Evolutionary conservation across 2,888 invertebrate genomes (phyloP).

Genomic region (Nemurella pictetii): DNA sequence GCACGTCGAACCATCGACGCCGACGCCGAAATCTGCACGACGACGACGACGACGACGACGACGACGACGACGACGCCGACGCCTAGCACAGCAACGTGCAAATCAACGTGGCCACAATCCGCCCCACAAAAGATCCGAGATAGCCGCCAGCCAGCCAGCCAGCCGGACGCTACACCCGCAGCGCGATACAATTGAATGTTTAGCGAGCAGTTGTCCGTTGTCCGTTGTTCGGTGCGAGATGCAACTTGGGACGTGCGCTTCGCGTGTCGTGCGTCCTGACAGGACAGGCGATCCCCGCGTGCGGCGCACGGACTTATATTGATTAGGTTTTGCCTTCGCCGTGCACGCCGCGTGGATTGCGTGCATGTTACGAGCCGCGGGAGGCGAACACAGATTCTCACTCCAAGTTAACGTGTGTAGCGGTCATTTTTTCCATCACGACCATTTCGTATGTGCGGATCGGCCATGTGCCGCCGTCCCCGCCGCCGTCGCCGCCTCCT

Average conservation of each 20-base stretch:
- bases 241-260: not conserved
- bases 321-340: not conserved
- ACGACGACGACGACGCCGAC: not conserved
- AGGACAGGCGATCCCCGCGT: not conserved
- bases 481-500: too few relatives aligned
- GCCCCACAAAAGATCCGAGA: not conserved
- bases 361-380: not conserved
- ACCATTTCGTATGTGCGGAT: not conserved
- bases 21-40: not conserved
- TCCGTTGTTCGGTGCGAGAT: not conserved
- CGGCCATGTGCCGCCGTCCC: too few relatives aligned
- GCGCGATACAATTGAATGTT: not conserved
- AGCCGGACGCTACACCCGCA: not conserved
- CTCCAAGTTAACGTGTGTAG: slow-evolving; percentile 13
- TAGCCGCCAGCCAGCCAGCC: not conserved
- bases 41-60: not conserved
- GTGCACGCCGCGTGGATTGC: not conserved
- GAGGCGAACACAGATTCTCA: slow-evolving; percentile 12
- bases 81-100: not conserved
- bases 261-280: not conserved
- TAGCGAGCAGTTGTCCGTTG: not conserved
- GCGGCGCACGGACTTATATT: not conserved
- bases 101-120: not conserved
- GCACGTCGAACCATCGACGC: too few relatives aligned
- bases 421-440: not conserved